Evolutionary conservation across 2,888 invertebrate species (phyloP), one percentile per base, ranked within the genome.

Genomic region (Oxystoma pomonae): DNA sequence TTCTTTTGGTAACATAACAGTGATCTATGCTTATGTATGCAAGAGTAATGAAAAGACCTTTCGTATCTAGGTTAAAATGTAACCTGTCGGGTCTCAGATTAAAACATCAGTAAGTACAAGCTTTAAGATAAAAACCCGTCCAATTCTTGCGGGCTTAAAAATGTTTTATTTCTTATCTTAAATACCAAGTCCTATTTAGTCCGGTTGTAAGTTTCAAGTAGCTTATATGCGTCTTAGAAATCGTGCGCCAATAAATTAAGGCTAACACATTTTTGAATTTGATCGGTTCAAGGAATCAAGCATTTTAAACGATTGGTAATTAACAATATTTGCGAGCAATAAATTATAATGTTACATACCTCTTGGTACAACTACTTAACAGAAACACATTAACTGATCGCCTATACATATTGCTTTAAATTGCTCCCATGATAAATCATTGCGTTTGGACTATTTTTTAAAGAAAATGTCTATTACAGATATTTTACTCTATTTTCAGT

Each of bases 171-270:
- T 35, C 35, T 35, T 35, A 35, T 35, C 35, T 35, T 35, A 35
- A 35, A 35, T 35, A 35, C 35, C 35, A 35, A 35, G 5, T 35
- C 12, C 35, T 35, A 35, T 35, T 35, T 35, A 35, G 35, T 35
- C 12, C 35, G 3, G 35, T 35, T 35, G 35, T 35, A n/a, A 50
- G n/a, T 50, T 9, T 9, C 50, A 53, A 53, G 53, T 53, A 53
- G 53, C 53, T 3, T 5, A 35, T 12, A 35, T 35, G 35, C 35
- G 35, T 7, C n/a, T 16, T 53, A 53, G 53, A 53, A 53, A 53
- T 53, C 53, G 53, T 53, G 53, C n/a, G n/a, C 53, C 16, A 16
- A 53, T 53, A 53, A 53, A 53, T 53, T 53, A 53, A 53, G 19
- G 16, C 53, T 53, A 53, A 53, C 53, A 19, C 53, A 53, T 53